Percentiles rank a stretch among this genome's conserved stretches.
These are phyloP conservation scores for Muscicapa adusta DNA, from an alignment of 2,113 vertebrate genomes.

Conservation along the genomic window DNA sequence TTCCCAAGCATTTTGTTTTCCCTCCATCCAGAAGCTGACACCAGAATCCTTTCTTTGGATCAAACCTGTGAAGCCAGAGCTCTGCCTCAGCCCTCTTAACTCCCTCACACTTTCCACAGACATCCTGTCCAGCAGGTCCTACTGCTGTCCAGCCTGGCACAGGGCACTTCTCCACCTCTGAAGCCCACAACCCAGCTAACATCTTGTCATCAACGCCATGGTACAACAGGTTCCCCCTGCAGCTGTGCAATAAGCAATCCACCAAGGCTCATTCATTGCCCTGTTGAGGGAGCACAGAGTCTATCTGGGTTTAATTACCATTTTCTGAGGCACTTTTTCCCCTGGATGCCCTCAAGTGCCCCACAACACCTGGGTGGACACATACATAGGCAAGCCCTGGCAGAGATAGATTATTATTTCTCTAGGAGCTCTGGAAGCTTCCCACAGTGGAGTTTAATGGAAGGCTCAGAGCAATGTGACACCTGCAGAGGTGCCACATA, in stretches of 20 bases:
- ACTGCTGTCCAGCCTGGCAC: background rate
- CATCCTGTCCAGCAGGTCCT: background rate
- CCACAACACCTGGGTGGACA: background rate
- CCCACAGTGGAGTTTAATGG: background rate
- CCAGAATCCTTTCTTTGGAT: slow-evolving; percentile 98
- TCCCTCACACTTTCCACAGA: accelerated
- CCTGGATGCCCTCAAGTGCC: background rate
- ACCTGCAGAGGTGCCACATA: background rate
- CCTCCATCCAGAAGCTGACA: slow-evolving; percentile 95
- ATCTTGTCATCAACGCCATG: background rate
- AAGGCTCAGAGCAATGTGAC: background rate
- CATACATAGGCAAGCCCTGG: background rate
- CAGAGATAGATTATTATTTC: background rate
- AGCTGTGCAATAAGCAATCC: background rate
- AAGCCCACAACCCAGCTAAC: background rate
- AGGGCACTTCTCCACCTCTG: background rate
- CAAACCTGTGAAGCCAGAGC: slow-evolving; percentile 76
- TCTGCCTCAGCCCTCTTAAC: background rate
- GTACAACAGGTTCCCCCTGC: background rate
- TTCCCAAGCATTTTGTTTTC: slow-evolving; percentile 95
- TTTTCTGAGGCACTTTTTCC: background rate
- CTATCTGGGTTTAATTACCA: background rate
- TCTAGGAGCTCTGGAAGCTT: background rate
- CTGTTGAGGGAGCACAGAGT: background rate
- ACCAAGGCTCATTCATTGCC: background rate